Evolutionary conservation across 35 echinoderm and acorn worm species (phyloP).

Genomic region (Heliocidaris erythrogramma): DNA sequence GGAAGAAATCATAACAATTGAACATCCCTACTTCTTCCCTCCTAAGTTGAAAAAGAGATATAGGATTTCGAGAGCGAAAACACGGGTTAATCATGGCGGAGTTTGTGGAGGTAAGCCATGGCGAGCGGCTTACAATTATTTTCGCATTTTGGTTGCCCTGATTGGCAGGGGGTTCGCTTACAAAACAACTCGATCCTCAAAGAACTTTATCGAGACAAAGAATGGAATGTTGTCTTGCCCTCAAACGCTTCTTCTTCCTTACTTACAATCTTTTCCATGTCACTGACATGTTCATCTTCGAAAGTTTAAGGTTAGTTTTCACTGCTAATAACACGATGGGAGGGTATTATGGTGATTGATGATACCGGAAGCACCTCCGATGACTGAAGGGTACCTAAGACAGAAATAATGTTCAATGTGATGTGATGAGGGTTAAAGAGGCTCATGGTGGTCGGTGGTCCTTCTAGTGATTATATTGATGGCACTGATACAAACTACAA

Average conservation of each 20-base stretch:
- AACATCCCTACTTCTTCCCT: background rate
- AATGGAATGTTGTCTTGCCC: background rate
- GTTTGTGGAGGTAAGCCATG: background rate
- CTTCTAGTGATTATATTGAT: background rate
- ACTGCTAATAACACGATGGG: background rate
- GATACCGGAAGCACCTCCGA: background rate
- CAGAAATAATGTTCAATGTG: background rate
- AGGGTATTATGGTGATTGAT: background rate
- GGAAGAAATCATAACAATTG: background rate
- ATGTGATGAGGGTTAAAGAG: background rate
- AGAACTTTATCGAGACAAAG: slow-evolving; percentile 9
- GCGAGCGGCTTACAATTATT: background rate
- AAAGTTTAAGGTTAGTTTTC: background rate
- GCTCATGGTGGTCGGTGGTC: background rate
- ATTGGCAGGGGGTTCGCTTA: background rate
- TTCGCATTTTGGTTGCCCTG: background rate
- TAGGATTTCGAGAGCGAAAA: background rate
- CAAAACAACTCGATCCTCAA: background rate
- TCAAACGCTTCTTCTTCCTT: background rate
- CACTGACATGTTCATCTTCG: background rate
- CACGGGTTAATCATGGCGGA: background rate
- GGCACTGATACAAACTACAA: background rate
- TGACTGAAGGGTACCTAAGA: background rate
- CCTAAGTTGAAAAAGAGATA: background rate
- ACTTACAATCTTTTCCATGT: background rate